These are phyloP conservation scores for Silurus meridionalis DNA, from an alignment of 2,113 vertebrate species.

Conservation along the genomic window DNA sequence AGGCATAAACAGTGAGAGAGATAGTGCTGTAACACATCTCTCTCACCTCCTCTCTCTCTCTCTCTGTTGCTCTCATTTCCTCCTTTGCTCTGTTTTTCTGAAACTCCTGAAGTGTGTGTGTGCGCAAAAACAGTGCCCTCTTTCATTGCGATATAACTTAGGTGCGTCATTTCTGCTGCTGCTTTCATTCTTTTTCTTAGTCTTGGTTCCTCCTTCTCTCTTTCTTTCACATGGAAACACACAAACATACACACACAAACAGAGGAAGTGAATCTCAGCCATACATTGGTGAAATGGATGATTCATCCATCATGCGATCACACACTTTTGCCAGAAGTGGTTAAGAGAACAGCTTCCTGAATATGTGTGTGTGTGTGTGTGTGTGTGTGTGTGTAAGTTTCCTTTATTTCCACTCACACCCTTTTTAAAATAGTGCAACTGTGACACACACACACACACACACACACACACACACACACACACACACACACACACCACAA, in stretches of 20 bases:
- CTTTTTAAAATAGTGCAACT: conserved; percentile 10
- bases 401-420: conserved; percentile 8
- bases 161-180: conserved; percentile 59
- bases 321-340: conserved; percentile 30
- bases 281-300: conserved; percentile 58
- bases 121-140: conserved; percentile 62
- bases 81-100: conserved; percentile 6
- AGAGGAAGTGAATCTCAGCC: conserved; percentile 40
- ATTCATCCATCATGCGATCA: conserved; percentile 62
- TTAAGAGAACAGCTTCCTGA: conserved; percentile 9
- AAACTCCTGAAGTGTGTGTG: conserved; percentile 35
- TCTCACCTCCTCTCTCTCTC: conserved; percentile 2
- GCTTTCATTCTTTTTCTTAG: conserved; percentile 24
- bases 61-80: conserved; percentile 28
- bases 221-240: conserved; percentile 41
- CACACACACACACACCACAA: conserved; percentile 18
- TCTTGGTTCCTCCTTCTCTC: conserved; percentile 26
- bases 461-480: conserved; percentile 19
- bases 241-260: conserved; percentile 52
- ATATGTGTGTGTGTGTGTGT: not conserved
- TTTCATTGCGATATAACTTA: conserved; percentile 61
- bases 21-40: not conserved
- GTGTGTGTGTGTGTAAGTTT: conserved; percentile 11
- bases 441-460: conserved; percentile 26
- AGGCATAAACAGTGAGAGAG: not conserved